These are phyloP conservation scores for Melanaphis sacchari DNA, from an alignment of 1,140 invertebrate genomes.

Conservation along the genomic window DNA sequence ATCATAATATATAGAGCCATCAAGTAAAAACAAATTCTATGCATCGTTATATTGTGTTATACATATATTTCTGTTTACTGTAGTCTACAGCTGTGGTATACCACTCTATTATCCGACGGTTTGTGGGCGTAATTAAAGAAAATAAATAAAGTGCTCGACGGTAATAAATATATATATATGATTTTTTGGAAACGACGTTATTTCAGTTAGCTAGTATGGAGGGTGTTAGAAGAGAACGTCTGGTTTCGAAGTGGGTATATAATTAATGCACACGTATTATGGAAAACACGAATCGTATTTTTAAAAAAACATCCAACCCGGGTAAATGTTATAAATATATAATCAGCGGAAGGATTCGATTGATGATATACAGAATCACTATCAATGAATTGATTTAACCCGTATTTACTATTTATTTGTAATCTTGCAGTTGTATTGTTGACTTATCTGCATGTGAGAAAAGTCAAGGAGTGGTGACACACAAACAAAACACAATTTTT, in stretches of 20 bases:
- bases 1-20: neutral
- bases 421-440: neutral
- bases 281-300: neutral
- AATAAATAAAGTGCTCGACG: neutral
- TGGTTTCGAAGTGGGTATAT: neutral
- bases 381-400: neutral
- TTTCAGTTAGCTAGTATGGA: neutral
- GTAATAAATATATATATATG: neutral
- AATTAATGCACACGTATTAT: neutral
- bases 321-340: neutral
- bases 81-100: neutral
- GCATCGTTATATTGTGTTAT: neutral
- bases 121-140: slow-evolving; percentile 9
- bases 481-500: neutral
- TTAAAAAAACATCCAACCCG: neutral
- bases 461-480: neutral
- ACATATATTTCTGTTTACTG: neutral
- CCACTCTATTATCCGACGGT: neutral
- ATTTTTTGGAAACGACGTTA: neutral
- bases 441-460: neutral
- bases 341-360: neutral
- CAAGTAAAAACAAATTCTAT: neutral
- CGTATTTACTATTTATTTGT: too few relatives aligned
- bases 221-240: neutral
- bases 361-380: neutral